Evolutionary conservation across 37 sponge, comb jelly and placozoan genomes (phyloP), one percentile per base, ranked within the genome.

Genomic region (Geodia barretti): DNA sequence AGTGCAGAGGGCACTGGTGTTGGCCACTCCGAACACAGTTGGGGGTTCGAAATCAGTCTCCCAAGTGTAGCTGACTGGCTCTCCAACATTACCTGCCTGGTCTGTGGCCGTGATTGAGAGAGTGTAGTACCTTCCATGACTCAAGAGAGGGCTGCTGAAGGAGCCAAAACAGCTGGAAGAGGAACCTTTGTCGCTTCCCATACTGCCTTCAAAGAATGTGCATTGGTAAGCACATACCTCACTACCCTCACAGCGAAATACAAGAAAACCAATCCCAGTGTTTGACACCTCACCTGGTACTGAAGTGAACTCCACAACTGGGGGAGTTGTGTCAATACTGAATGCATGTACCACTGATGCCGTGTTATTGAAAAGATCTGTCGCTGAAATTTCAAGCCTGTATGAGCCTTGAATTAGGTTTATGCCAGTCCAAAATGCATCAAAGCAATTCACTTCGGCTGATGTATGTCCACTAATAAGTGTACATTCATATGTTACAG

Each of bases 41-140:
- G 78, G 78, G 8, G 21, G 60, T 63, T 77, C 78, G 62, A 62
- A 77, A 26, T 77, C 78, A 28, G 78, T 77, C 19, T 77, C 78
- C 84, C 84, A 83, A 5, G 20, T 26, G 66, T 75, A 74, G 7
- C 1, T 23, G 0, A 40, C 47, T 30, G 4, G 1, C 24, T 34
- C 39, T 17, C 76, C 84, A 37, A 3, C 33, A 38, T 83, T 83
- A 20, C 84, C 84, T 41, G 67, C 84, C 9, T 0, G 24, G 75
- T 83, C 84, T 41, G 76, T 75, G 29, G 76, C 76, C 29, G 41
- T 31, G 9, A 83, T 60, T 35, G n/a, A 0, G n/a, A 83, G 47
- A 5, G 39, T 33, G 39, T 77, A 77, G 4, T 3, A 14, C n/a
- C 29, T 34, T 37, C 62, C 62, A 26, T 77, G 78, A n/a, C n/a